Conservation (phyloP, 2,113 vertebrate genomes). For the Pica pica region DNA sequence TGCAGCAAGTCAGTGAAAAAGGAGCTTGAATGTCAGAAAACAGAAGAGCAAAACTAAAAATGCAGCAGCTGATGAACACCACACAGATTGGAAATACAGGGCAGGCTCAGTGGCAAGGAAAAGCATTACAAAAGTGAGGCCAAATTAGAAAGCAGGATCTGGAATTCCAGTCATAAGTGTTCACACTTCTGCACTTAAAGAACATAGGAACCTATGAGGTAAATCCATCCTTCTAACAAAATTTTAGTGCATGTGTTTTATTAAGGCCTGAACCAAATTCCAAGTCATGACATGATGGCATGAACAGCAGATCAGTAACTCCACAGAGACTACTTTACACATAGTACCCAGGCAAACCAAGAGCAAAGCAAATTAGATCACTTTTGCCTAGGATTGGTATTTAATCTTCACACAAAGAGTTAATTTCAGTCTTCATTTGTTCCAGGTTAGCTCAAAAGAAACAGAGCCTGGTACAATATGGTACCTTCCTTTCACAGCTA, state of each 20-base stretch:
- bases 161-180: background rate
- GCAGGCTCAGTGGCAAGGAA: background rate
- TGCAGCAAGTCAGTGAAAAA: background rate
- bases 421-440: background rate
- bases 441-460: background rate
- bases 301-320: background rate
- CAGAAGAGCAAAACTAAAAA: background rate
- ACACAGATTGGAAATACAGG: background rate
- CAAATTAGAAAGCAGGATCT: background rate
- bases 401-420: background rate
- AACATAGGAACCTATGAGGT: background rate
- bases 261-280: background rate
- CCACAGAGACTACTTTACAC: background rate
- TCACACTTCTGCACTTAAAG: background rate
- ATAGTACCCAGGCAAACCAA: background rate
- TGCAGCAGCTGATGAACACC: background rate
- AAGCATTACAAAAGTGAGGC: background rate
- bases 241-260: background rate
- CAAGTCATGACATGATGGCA: background rate
- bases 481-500: background rate
- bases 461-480: background rate
- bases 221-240: background rate
- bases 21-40: background rate
- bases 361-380: background rate
- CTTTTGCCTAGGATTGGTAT: background rate